Evolutionary conservation across 1,140 invertebrate genomes (phyloP), one percentile per base, ranked within the genome.

Genomic region (Aporrectodea caliginosa): DNA sequence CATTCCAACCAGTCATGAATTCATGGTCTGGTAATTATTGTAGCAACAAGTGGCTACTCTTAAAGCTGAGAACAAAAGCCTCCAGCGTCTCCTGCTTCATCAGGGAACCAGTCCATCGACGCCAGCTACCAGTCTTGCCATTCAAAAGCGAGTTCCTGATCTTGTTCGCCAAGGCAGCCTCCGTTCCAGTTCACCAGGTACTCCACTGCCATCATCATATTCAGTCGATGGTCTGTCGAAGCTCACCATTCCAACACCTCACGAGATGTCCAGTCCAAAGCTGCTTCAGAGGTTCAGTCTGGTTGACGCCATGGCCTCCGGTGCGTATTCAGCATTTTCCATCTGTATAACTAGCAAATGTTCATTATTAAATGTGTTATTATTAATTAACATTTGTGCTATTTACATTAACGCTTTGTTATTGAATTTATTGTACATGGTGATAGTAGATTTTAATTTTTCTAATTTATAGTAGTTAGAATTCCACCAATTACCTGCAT

Each of bases 91-190:
- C 43, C 43, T 58, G 43, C 43, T 58, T 58, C 6, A 58, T 12
- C 43, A 58, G 43, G 43, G 43, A 58, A 58, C 43, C 43, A 58
- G 43, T 58, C 43, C 43, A 58, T 58, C 43, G 43, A 58, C 43
- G 6, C 43, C 43, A 58, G 43, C 22, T 6, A 58, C 43, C 43
- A 58, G 43, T 22, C 6, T 12, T 22, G 6, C 6, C 6, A 58
- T 12, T 22, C 43, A 58, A 22, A 58, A 58, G 22, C 43, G 43
- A 22, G 6, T 58, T 6, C 6, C 6, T 58, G 43, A 58, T 22
- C 43, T 58, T 22, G 6, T 58, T 22, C 43, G 43, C 22, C 43
- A 58, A 12, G 43, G 43, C 43, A 58, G 43, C 43, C 43, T 58
- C 43, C 43, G 43, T 58, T 58, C 43, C 43, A 58, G 6, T 6